phyloP scores from a whole-genome alignment of 2,888 invertebrate species.

The Nomada fabriciana region DNA sequence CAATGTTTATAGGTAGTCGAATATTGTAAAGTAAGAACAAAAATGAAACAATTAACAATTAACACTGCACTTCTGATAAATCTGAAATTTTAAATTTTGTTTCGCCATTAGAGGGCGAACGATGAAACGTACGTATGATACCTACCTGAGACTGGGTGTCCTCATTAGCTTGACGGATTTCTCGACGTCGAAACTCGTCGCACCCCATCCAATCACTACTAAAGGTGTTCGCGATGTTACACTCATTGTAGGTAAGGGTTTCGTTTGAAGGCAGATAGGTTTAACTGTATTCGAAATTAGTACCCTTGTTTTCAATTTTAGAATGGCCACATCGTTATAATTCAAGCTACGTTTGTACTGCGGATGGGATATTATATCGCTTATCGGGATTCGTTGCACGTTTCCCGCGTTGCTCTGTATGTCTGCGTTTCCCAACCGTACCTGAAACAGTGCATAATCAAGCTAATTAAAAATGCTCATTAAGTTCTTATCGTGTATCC shows the following conservation, averaged over 20 bases:
- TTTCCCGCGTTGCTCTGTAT: slow-evolving; percentile 44
- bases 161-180: slow-evolving; percentile 71
- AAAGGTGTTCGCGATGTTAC: slow-evolving; percentile 62
- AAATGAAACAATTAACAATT: too few relatives aligned
- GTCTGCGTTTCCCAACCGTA: slow-evolving; percentile 76
- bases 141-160: slow-evolving; percentile 75
- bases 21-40: too few relatives aligned
- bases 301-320: slow-evolving; percentile 71
- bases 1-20: too few relatives aligned
- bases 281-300: slow-evolving; percentile 65
- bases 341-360: slow-evolving; percentile 71
- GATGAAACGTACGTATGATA: not conserved
- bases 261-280: slow-evolving; percentile 78
- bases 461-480: not conserved
- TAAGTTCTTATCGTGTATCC: not conserved
- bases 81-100: too few relatives aligned
- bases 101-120: too few relatives aligned
- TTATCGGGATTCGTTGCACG: slow-evolving; percentile 73
- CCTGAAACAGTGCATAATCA: slow-evolving; percentile 61
- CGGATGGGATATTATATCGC: slow-evolving; percentile 73
- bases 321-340: slow-evolving; percentile 79
- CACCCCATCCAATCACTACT: slow-evolving; percentile 78
- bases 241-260: slow-evolving; percentile 45
- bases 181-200: slow-evolving; percentile 59
- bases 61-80: too few relatives aligned